Percentiles rank a stretch among this genome's conserved stretches.
These are phyloP conservation scores for Podotricha telesiphe DNA, from an alignment of 2,888 invertebrate species.

Conservation along the genomic window DNA sequence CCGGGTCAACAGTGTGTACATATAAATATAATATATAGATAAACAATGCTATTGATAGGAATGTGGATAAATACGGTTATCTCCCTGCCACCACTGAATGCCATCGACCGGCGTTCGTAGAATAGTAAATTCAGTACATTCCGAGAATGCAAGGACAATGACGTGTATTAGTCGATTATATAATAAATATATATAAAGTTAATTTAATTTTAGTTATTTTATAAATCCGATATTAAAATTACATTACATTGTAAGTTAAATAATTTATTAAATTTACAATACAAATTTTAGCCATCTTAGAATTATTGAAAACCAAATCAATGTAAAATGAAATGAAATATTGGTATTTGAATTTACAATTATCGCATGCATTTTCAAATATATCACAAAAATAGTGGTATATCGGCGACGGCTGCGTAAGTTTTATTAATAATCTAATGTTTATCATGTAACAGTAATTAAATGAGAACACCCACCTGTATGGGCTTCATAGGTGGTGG, in stretches of 20 bases:
- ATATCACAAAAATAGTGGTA: no score
- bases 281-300: neutral
- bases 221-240: neutral
- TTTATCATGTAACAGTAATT: neutral
- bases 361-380: no score
- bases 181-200: conserved; percentile 19
- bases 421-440: no score
- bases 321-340: no score
- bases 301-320: neutral
- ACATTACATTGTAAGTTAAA: neutral
- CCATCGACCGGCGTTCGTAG: conserved; percentile 32
- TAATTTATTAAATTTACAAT: neutral
- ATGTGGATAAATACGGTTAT: conserved; percentile 32
- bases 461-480: conserved; percentile 80
- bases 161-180: conserved; percentile 18
- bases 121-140: conserved; percentile 36
- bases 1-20: no score
- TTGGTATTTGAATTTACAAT: no score
- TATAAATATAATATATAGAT: neutral
- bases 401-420: no score
- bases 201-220: conserved; percentile 5
- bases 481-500: conserved; percentile 99
- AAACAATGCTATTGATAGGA: conserved; percentile 28
- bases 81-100: conserved; percentile 29
- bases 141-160: conserved; percentile 30